Conservation (phyloP, 2,113 vertebrate species). For the Plecotus auritus region DNA sequence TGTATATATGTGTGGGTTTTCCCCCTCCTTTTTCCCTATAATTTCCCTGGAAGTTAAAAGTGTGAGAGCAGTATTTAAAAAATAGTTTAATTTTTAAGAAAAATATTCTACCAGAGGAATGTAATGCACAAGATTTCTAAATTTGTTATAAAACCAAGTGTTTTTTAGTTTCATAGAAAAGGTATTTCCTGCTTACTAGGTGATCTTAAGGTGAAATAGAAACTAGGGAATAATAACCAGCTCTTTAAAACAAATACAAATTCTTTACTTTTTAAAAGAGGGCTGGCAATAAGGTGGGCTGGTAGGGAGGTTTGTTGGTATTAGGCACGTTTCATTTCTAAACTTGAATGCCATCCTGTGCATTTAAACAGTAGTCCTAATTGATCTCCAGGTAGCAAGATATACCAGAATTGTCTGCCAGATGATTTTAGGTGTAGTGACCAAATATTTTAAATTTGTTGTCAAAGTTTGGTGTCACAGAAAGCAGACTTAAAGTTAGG, state of each 20-base stretch:
- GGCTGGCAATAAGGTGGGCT: background rate
- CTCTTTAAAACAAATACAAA: background rate
- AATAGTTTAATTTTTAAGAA: background rate
- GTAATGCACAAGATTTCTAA: background rate
- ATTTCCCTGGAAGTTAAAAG: background rate
- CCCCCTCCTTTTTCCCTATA: background rate
- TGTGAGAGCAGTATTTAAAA: background rate
- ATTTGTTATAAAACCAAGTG: background rate
- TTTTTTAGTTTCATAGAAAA: background rate
- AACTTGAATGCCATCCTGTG: background rate
- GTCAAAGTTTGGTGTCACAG: background rate
- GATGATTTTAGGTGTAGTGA: background rate
- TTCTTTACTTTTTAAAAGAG: background rate
- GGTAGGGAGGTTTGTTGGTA: background rate
- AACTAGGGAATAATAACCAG: background rate
- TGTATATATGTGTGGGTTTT: background rate
- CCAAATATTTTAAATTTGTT: background rate
- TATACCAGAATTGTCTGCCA: background rate
- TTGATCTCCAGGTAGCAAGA: background rate
- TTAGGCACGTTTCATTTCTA: background rate
- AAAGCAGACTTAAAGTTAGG: background rate
- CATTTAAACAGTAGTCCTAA: background rate
- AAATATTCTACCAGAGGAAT: background rate
- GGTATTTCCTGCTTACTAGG: background rate
- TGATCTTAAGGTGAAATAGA: background rate